phyloP scores from a whole-genome alignment of 2,888 invertebrate species.

The Gymnosoma rotundatum region DNA sequence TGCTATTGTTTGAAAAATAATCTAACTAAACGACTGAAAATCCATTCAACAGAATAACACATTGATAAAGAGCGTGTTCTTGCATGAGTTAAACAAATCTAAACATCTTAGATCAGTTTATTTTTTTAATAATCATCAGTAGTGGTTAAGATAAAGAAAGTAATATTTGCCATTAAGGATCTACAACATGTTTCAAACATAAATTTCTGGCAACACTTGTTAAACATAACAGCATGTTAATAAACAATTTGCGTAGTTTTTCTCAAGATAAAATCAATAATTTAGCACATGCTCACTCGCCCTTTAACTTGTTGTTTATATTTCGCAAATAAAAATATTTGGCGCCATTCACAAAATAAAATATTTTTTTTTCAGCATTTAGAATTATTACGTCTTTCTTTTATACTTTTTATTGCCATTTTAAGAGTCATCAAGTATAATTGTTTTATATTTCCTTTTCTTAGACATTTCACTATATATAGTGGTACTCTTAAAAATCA shows the following conservation, averaged over 20 bases:
- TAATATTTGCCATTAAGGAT: too few species aligned
- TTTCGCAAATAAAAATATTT: constrained; percentile 54
- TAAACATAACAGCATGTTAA: neutral
- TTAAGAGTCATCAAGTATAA: neutral
- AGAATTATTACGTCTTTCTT: neutral
- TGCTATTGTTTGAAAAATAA: too few species aligned
- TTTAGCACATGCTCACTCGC: constrained; percentile 46
- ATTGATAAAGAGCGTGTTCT: too few species aligned
- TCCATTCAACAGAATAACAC: too few species aligned
- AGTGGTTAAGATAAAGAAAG: too few species aligned
- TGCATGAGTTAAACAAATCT: too few species aligned
- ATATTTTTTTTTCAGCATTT: constrained; percentile 4
- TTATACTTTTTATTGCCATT: neutral
- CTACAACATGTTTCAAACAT: too few species aligned
- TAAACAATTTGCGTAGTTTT: neutral
- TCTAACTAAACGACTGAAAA: too few species aligned
- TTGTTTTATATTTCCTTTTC: neutral
- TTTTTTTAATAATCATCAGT: too few species aligned
- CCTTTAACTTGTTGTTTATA: neutral
- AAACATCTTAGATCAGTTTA: too few species aligned
- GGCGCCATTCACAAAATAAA: constrained; percentile 65
- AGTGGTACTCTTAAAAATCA: neutral
- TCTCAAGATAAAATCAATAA: constrained; percentile 56
- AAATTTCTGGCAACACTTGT: neutral
- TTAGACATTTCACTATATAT: neutral